phyloP scores from a whole-genome alignment of 2,797 vertebrate species.

The Jordanella pulchra region DNA sequence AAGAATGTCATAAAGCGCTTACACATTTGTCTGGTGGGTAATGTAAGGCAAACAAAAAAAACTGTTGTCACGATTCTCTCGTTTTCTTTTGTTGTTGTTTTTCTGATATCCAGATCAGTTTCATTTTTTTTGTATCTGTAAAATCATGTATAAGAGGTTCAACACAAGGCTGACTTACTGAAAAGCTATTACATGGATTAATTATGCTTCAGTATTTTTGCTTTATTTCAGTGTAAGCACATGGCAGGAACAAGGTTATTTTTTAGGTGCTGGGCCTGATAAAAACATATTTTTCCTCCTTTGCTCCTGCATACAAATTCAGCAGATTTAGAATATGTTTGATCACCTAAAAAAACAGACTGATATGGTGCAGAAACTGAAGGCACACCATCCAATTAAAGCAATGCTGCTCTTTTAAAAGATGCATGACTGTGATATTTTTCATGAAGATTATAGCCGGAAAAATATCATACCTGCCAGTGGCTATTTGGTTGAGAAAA shows the following conservation, averaged over 20 bases:
- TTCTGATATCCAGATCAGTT: background rate
- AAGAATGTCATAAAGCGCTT: slow-evolving; percentile 25
- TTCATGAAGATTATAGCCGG: no score
- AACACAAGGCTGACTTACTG: background rate
- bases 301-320: background rate
- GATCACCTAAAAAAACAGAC: background rate
- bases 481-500: slow-evolving; percentile 25
- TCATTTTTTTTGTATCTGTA: background rate
- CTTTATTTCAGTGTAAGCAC: background rate
- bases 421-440: no score
- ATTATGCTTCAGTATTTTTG: background rate
- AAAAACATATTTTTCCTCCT: background rate
- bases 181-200: background rate
- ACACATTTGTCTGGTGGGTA: slow-evolving; percentile 28
- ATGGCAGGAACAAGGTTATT: no score
- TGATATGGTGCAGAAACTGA: background rate
- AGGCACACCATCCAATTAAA: background rate
- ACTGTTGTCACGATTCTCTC: background rate
- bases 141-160: slow-evolving; percentile 1
- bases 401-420: background rate
- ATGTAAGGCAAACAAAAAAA: slow-evolving; percentile 31
- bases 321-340: background rate
- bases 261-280: no score
- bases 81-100: slow-evolving; percentile 32
- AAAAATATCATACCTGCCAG: background rate